Percentiles rank a stretch among this genome's conserved stretches.
These are phyloP conservation scores for Molossus molossus DNA, from an alignment of 2,797 vertebrate genomes.

Conservation along the genomic window DNA sequence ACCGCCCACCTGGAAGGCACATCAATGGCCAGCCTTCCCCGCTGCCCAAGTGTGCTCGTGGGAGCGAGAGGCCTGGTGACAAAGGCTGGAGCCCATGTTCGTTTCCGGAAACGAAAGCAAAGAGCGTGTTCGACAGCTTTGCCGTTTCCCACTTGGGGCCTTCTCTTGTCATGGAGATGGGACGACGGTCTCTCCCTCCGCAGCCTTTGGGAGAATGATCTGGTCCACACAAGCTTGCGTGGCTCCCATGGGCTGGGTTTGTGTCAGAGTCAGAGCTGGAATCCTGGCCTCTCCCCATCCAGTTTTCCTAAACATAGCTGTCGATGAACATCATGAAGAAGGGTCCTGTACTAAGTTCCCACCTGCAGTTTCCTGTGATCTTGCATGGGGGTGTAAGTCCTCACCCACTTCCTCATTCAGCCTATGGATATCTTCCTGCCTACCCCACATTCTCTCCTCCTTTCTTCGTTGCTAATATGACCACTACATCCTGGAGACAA, in stretches of 20 bases:
- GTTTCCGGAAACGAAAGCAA: conserved; percentile 21
- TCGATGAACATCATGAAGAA: fast-evolving
- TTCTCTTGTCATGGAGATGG: background rate
- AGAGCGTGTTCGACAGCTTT: background rate
- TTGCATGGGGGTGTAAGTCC: fast-evolving
- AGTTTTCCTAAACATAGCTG: background rate
- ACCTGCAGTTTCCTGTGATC: background rate
- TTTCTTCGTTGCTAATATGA: background rate
- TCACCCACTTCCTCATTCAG: background rate
- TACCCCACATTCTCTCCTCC: fast-evolving
- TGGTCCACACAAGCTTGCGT: no score
- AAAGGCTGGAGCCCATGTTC: fast-evolving
- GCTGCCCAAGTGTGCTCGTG: fast-evolving
- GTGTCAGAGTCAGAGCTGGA: background rate
- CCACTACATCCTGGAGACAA: background rate
- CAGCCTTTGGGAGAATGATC: background rate
- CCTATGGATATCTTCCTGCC: background rate
- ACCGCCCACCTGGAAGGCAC: background rate
- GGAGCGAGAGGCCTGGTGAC: fast-evolving
- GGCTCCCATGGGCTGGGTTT: fast-evolving
- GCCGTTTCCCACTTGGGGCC: background rate
- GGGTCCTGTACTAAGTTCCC: background rate
- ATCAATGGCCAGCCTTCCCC: background rate
- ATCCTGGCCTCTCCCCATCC: background rate
- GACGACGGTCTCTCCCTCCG: fast-evolving